phyloP scores from a whole-genome alignment of 2,113 vertebrate species.

The Corynorhinus townsendii region DNA sequence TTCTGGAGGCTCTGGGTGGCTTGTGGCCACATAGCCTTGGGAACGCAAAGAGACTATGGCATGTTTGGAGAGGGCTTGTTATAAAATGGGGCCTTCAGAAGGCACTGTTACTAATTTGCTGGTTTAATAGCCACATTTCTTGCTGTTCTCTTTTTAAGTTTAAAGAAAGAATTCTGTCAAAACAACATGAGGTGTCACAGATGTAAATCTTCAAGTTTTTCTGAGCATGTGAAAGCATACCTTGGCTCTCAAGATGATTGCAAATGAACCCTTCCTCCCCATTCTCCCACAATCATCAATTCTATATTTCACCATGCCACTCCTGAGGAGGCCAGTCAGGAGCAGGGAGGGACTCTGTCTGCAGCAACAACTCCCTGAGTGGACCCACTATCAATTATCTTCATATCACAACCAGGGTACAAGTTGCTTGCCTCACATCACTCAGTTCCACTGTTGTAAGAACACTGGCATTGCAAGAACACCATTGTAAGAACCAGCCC shows the following conservation, averaged over 20 bases:
- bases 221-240: background rate
- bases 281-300: background rate
- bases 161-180: slow-evolving; percentile 5
- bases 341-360: fast-evolving
- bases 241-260: background rate
- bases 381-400: background rate
- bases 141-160: background rate
- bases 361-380: no score
- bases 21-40: background rate
- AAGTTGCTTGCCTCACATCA: no score
- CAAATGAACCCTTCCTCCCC: background rate
- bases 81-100: background rate
- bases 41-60: background rate
- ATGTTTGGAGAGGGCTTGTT: background rate
- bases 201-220: background rate
- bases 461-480: background rate
- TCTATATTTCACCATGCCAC: background rate
- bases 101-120: background rate
- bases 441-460: background rate
- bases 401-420: background rate
- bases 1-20: background rate
- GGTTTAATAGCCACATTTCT: background rate
- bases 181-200: background rate
- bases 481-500: no score
- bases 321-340: background rate